These are phyloP conservation scores for Phenacoccus solenopsis DNA, from an alignment of 1,140 invertebrate species.

Conservation along the genomic window DNA sequence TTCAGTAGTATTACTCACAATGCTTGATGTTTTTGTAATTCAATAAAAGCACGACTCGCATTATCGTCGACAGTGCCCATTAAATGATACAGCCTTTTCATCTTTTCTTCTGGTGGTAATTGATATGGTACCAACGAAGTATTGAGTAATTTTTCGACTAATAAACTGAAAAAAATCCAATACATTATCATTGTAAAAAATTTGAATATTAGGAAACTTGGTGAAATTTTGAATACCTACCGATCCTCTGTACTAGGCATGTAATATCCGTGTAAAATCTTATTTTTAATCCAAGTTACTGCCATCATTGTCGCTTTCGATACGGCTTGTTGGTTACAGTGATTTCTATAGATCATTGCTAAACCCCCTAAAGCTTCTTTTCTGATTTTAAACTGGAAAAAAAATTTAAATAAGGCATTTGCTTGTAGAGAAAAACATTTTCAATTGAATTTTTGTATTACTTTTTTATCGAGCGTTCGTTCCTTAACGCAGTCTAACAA, in stretches of 20 bases:
- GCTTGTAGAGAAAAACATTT: too few relatives aligned
- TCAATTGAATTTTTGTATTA: too few relatives aligned
- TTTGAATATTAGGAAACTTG: too few relatives aligned
- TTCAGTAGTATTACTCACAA: slow-evolving; percentile 43
- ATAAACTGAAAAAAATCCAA: slow-evolving; percentile 63
- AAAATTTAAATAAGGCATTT: too few relatives aligned
- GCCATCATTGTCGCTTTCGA: slow-evolving; percentile 76
- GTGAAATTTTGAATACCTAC: too few relatives aligned
- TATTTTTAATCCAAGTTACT: slow-evolving; percentile 93
- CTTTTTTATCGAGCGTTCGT: slow-evolving; percentile 88
- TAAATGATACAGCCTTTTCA: slow-evolving; percentile 88
- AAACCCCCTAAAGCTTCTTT: slow-evolving; percentile 88
- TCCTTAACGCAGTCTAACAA: slow-evolving; percentile 89
- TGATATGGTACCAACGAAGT: slow-evolving; percentile 92
- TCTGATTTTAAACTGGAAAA: slow-evolving; percentile 80
- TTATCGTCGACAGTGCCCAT: slow-evolving; percentile 88
- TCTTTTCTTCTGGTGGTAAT: slow-evolving; percentile 67
- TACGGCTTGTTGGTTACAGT: slow-evolving; percentile 67
- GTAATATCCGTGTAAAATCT: slow-evolving; percentile 88
- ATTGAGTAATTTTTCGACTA: slow-evolving; percentile 87
- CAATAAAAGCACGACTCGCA: slow-evolving; percentile 88
- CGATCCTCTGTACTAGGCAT: slow-evolving; percentile 61
- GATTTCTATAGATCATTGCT: slow-evolving; percentile 87
- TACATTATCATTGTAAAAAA: too few relatives aligned
- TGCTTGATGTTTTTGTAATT: slow-evolving; percentile 85